Evolutionary conservation across 2,888 invertebrate genomes (phyloP), one percentile per base, ranked within the genome.

Genomic region (Agrochola lychnidis): DNA sequence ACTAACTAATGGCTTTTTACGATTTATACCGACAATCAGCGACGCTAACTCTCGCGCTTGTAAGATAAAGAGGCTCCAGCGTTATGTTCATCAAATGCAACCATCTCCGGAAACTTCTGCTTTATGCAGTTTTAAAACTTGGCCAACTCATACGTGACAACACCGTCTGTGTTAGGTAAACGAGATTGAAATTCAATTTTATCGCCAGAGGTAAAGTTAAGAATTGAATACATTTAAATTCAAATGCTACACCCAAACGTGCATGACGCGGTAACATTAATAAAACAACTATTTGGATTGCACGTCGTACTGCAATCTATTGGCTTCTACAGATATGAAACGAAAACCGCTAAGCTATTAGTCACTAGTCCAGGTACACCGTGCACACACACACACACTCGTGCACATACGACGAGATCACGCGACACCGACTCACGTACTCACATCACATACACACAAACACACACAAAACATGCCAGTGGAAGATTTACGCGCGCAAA

Each of bases 1-100:
- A 73, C 80, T 83, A 83, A 75, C 81, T 84, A 84, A 82, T 82
- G 70, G 72, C 62, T 67, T 81, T 84, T 84, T 68, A 76, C 61
- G 66, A 84, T 84, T 84, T 70, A 76, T 70, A 16, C 70, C 19
- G 42, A 62, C 61, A 51, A 66, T 78, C 64, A 45, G 61, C 51
- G 69, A 30, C 48, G 25, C 14, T 73, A 79, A 67, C 51, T 73
- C 45, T 59, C 19, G 64, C 48, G 45, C 19, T 22, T 36, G 45
- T 48, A 30, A 78, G 63, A 45, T 78, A 45, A 59, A 51, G 69
- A 56, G 40, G 63, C 30, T 72, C 16, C 40, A 1, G 57, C 36
- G 19, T 30, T 25, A 22, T 16, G 56, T 48, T 22, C 63, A 7
- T 53, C 71, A 30, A 25, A 25, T 25, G 53, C 16, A 59, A 63